A percentile compares a stretch with the other conserved stretches of the same genome.
Conservation (phyloP, 2,113 vertebrate species). For the Heteronetta atricapilla region DNA sequence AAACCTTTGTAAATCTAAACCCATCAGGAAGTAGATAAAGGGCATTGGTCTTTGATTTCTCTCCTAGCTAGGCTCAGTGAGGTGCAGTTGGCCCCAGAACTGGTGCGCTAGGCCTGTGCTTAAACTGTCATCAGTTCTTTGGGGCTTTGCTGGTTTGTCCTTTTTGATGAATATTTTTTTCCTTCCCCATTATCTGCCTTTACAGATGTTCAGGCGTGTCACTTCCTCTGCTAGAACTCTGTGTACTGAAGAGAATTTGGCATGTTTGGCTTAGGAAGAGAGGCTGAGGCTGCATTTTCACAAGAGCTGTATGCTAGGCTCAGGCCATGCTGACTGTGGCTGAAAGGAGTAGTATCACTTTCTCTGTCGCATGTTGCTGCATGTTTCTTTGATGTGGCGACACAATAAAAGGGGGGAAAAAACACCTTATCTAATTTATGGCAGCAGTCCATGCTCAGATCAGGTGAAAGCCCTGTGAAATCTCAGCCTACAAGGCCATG, state of each 20-base stretch:
- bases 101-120: background rate
- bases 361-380: background rate
- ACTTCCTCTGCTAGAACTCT: background rate
- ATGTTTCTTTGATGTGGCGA: background rate
- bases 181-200: background rate
- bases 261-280: background rate
- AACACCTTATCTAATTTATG: background rate
- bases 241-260: background rate
- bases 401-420: background rate
- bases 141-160: background rate
- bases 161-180: background rate
- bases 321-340: background rate
- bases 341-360: background rate
- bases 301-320: background rate
- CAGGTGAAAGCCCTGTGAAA: background rate
- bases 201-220: background rate
- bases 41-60: background rate
- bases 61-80: background rate
- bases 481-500: background rate
- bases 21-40: constrained; percentile 34
- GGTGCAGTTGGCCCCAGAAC: background rate
- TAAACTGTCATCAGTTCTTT: background rate
- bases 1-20: constrained; percentile 43
- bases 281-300: fast-evolving
- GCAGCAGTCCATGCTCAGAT: background rate